Evolutionary conservation across 2,797 vertebrate species (phyloP), one percentile per base, ranked within the genome.

Genomic region (Periophthalmus magnuspinnatus): DNA sequence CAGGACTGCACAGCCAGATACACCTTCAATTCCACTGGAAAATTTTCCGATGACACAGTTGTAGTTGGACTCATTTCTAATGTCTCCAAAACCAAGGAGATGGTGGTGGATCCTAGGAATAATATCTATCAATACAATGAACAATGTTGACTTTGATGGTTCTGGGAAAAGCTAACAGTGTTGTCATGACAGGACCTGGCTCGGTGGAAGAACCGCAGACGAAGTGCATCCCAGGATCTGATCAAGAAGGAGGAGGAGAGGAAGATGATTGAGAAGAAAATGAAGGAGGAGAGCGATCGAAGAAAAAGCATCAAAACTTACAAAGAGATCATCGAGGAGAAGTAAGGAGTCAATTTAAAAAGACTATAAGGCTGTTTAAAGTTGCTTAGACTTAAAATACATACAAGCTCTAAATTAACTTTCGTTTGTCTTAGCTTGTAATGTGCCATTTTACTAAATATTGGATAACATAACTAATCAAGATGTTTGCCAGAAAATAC

Each of bases 221-320:
- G 97, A 87, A 97, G 96, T 0, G 95, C 96, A 2, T 98, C 98
- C 5, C 98, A 98, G 81, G 97, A 99, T 67, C 91, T 99, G 76
- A 96, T 99, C 76, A 98, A 94, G 90, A 98, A 98, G 86, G 97
- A 99, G 76, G 96, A 98, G 34, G 97, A 99, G 89, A 96, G 98
- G 86, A 98, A 98, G 88, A 97, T 94, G 91, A 95, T 98, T 88
- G 97, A 99, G 89, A 97, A 94, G 76, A 90, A 98, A 92, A 93
- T 91, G 69, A 93, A 93, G 2, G 93, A 95, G 52, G 92, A 91
- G 0, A 81, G 85, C 13, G 92, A 94, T 76, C 94, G 95, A 76
- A 95, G 95, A 81, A 98, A 97, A 93, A 99, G 96, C 91, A 97
- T 98, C 85, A 99, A 99, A 92, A 99, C 98, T 61, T 99, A 99